Conservation (phyloP, 2,113 vertebrate genomes). For the Panthera leo region DNA sequence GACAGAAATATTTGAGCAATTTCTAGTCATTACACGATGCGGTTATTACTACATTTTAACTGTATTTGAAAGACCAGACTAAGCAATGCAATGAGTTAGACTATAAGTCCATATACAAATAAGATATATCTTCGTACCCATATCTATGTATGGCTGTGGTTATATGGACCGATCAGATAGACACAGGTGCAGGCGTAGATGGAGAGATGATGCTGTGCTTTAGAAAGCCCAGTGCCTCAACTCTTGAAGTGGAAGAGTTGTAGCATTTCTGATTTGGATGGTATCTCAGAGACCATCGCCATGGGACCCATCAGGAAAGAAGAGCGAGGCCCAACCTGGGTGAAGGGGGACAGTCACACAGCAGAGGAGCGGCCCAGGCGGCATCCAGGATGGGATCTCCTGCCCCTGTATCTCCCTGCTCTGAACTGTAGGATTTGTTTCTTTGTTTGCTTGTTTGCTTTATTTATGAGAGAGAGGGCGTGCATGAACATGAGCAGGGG, state of each 20-base stretch:
- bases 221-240: background rate
- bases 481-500: too few species aligned
- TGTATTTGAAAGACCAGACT: slow-evolving; percentile 1
- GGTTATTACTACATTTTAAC: background rate
- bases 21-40: background rate
- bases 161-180: background rate
- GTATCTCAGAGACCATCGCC: background rate
- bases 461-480: too few species aligned
- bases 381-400: background rate
- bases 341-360: background rate
- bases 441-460: too few species aligned
- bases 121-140: background rate
- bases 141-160: background rate
- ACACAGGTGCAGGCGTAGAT: background rate
- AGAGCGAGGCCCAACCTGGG: background rate
- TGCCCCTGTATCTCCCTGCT: background rate
- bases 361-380: rapidly evolving
- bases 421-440: background rate
- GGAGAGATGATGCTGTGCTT: background rate
- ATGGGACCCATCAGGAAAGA: background rate
- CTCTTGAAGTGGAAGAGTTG: background rate
- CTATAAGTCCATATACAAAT: background rate
- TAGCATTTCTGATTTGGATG: background rate
- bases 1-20: slow-evolving; percentile 3
- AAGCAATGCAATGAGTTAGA: background rate